Base-by-base conservation (phyloP, 2,888 invertebrate genomes). In the Catocala nupta region DNA sequence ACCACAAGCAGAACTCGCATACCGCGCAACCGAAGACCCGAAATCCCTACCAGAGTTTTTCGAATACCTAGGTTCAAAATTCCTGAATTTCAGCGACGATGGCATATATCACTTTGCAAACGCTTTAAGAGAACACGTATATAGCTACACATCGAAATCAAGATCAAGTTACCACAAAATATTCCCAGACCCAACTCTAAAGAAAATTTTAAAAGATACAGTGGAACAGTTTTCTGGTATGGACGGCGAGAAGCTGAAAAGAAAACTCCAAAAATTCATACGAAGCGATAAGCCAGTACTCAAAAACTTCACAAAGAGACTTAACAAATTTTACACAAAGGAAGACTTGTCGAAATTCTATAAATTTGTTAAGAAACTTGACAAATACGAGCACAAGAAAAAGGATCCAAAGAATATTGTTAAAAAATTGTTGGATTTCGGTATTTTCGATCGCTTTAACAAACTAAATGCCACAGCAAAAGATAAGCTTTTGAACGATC, bases 401-500 rank as follows among this genome's bases (percentile, higher is more conserved):
- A 50, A 39, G 39, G 50, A 60, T 44, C 5, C 36, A 2, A 39
- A 11, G 12, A 25, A 45, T 7, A 25, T 60, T 5, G 16, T 60
- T 5, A 60, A 50, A 12, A 16, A 55, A 1, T 50, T 44, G 43
- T 49, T 60, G 8, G 50, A 60, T 39, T 55, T 50, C 10, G 34
- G 44, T 12, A 45, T 60, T 12, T 55, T 60, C 6, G 44, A 60
- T 16, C 9, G 33, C 0, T 60, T 36, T 7, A 45, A 12, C 11
- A 50, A 54, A 5, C 10, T 60, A 16, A 50, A 55, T 50, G 5
- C 6, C 4, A 45, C 13, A 0, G n/a, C 49, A 0, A 60, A 50
- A 39, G 36, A 25, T 4, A 12, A 7, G 2, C 11, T 51, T 11
- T 39, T 39, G 34, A 36, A 36, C 9, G 51, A 51, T 9, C 12